Evolutionary conservation across 2,888 invertebrate species (phyloP), one percentile per base, ranked within the genome.

Genomic region (Melanostoma mellinum): DNA sequence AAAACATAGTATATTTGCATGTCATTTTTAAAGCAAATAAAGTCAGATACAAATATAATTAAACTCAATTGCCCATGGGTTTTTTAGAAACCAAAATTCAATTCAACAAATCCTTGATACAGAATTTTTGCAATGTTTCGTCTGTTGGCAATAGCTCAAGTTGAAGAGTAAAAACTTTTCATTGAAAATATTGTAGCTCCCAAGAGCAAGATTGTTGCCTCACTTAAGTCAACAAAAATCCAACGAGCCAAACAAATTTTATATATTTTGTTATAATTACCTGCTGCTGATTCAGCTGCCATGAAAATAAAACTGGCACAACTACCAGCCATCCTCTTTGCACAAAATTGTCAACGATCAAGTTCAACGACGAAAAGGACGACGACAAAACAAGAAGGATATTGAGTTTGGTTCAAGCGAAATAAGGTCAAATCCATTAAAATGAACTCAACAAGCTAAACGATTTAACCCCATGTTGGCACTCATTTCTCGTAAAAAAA

Each of bases 341-440:
- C 55, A 65, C 36, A 58, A 50, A 67, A 74, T 6, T 73, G 6
- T 65, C 63, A 77, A 77, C 56, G 52, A 60, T 80, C 80, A 80
- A 80, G 80, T 80, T 80, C 80, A 80, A 75, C 65, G 71, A 77
- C 71, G 33, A 71, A 42, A 42, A 44, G 46, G 36, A 63, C 36
- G 9, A 63, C 30, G 8, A 63, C 48, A 56, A 68, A 50, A 63
- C 38, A 61, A 30, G 40, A 63, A 72, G 71, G 77, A 77, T 72
- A 77, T 77, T 50, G 58, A 65, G 71, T 52, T 65, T 71, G 58
- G 35, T 69, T 79, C 67, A 63, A 79, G 55, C 69, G 56, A 48
- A 80, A 71, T 75, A 75, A 80, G 75, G 80, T 80, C 80, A 65
- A 75, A 75, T 46, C 75, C 75, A 80, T 80, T 75, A 80, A 63